A percentile compares a stretch with the other conserved stretches of the same genome.
Conservation (phyloP, 1,140 invertebrate species). For the Drosophila sulfurigaster region DNA sequence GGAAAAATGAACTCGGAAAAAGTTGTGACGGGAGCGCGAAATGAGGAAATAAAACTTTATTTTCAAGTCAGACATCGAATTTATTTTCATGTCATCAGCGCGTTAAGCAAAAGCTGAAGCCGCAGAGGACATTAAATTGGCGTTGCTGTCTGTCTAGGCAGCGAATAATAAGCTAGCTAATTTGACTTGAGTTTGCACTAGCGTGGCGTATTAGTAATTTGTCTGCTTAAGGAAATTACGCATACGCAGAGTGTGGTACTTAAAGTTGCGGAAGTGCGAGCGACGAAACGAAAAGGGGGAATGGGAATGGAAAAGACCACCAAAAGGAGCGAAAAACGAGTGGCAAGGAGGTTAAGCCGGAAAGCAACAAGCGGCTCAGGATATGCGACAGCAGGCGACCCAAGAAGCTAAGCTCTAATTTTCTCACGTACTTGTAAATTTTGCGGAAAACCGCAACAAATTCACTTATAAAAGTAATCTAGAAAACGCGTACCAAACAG, state of each 20-base stretch:
- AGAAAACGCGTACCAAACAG: slow-evolving; percentile 80
- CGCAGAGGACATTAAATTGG: slow-evolving; percentile 60
- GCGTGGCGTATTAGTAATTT: slow-evolving; percentile 58
- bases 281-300: slow-evolving; percentile 2
- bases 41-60: slow-evolving; percentile 75
- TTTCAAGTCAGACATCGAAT: slow-evolving; percentile 78
- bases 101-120: slow-evolving; percentile 34
- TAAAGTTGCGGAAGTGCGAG: slow-evolving; percentile 16
- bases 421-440: slow-evolving; percentile 84
- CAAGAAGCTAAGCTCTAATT: slow-evolving; percentile 80
- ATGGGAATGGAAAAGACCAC: not conserved
- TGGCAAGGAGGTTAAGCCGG: slow-evolving; percentile 19
- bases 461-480: slow-evolving; percentile 84
- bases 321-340: not conserved
- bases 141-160: slow-evolving; percentile 56
- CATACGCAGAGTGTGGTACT: slow-evolving; percentile 60
- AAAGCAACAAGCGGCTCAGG: slow-evolving; percentile 68
- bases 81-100: slow-evolving; percentile 75
- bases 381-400: slow-evolving; percentile 14
- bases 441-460: slow-evolving; percentile 83
- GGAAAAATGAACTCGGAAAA: slow-evolving; percentile 8
- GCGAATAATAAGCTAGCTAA: slow-evolving; percentile 71
- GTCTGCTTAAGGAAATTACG: slow-evolving; percentile 49
- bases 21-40: not conserved
- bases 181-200: slow-evolving; percentile 43